phyloP scores from a whole-genome alignment of 1,140 invertebrate genomes.

The Rhyzopertha dominica region DNA sequence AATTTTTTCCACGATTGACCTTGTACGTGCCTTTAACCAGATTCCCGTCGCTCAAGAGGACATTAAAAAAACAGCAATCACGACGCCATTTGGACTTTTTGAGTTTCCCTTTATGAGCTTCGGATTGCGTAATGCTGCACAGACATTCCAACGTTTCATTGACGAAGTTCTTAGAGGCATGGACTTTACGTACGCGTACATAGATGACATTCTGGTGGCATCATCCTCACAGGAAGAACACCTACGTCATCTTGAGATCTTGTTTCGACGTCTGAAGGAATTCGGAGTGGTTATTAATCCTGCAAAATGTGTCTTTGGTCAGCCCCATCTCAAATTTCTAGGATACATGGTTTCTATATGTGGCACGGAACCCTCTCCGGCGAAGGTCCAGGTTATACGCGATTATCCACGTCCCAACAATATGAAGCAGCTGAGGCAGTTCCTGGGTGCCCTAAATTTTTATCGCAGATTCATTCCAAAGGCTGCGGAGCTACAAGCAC shows the following conservation, averaged over 20 bases:
- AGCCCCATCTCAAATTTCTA: conserved; percentile 25
- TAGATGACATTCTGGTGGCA: conserved; percentile 52
- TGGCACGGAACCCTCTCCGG: conserved; percentile 24
- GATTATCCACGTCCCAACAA: conserved; percentile 14
- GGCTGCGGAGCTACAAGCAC: conserved; percentile 27
- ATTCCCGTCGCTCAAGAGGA: conserved; percentile 37
- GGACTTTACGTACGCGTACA: conserved; percentile 41
- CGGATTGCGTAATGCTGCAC: conserved; percentile 32
- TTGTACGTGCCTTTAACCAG: conserved; percentile 48
- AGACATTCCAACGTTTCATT: conserved; percentile 23
- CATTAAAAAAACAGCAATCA: conserved; percentile 42
- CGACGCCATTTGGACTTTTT: conserved; percentile 34
- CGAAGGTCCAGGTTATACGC: conserved; percentile 22
- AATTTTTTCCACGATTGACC: conserved; percentile 38
- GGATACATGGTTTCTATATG: conserved; percentile 26
- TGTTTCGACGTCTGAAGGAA: conserved; percentile 7
- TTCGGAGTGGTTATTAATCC: conserved; percentile 33
- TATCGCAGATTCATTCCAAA: conserved; percentile 34
- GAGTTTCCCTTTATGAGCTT: conserved; percentile 37
- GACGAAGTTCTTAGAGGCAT: conserved; percentile 23
- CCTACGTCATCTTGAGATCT: background rate
- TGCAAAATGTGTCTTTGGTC: conserved; percentile 32
- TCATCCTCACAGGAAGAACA: conserved; percentile 34
- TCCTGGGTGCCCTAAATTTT: conserved; percentile 39
- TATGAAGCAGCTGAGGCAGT: conserved; percentile 27